A percentile compares a stretch with the other conserved stretches of the same genome.
Conservation (phyloP, 2,113 vertebrate species). For the Nerophis lumbriciformis region DNA sequence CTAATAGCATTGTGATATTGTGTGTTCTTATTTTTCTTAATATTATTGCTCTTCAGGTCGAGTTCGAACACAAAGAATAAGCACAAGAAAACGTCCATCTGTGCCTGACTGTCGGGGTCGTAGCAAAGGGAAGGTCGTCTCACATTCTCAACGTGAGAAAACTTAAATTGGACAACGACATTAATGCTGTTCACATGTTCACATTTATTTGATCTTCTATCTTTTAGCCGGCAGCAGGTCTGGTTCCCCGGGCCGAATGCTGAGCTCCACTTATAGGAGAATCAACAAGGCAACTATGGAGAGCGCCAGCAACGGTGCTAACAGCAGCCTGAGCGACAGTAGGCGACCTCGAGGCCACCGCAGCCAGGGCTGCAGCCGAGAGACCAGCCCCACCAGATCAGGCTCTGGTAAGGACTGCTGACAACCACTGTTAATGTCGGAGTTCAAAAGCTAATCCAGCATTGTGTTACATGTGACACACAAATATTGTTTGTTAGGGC, state of each 20-base stretch:
- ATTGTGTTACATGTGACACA: neutral
- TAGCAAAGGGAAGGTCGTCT: constrained; percentile 85
- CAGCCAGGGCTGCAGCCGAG: constrained; percentile 93
- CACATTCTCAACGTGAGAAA: constrained; percentile 91
- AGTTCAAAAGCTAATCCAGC: neutral
- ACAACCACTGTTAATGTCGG: neutral
- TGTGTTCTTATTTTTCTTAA: constrained; percentile 9
- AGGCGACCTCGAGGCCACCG: constrained; percentile 81
- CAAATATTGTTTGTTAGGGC: neutral
- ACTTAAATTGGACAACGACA: neutral
- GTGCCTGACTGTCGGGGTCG: constrained; percentile 81
- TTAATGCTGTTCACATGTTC: neutral
- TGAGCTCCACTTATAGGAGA: constrained; percentile 78
- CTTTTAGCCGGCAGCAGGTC: constrained; percentile 88
- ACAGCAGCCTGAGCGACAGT: constrained; percentile 68
- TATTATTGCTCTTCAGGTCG: constrained; percentile 69
- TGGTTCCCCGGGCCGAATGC: constrained; percentile 87
- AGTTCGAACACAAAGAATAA: constrained; percentile 75
- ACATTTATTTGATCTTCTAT: neutral
- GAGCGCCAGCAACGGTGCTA: constrained; percentile 60
- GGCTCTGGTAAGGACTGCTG: constrained; percentile 75
- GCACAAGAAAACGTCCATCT: constrained; percentile 42
- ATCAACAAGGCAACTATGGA: constrained; percentile 66
- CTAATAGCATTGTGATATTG: neutral
- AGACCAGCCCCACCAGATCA: constrained; percentile 85